Evolutionary conservation across 2,113 vertebrate species (phyloP).

Genomic region (Hypocryptadius cinnamomeus): DNA sequence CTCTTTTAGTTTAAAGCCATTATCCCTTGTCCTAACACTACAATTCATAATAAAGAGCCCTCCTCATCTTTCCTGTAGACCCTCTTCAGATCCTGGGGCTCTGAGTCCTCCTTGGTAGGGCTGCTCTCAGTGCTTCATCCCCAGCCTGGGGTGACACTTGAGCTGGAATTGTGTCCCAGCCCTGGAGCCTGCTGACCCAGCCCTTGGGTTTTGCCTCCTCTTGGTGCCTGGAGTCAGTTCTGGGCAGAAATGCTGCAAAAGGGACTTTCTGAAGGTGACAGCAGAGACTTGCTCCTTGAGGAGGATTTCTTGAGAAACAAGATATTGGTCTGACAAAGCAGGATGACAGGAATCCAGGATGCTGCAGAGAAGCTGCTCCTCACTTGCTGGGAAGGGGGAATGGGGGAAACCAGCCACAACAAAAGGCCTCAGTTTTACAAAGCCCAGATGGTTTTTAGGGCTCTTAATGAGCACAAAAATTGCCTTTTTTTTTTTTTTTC

Average conservation of each 20-base stretch:
- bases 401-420: not conserved
- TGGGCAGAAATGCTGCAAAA: not conserved
- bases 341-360: not conserved
- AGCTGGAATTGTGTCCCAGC: not conserved
- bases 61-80: not conserved
- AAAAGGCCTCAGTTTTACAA: not conserved
- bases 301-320: not conserved
- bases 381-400: not conserved
- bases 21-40: too few relatives aligned
- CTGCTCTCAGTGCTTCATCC: not conserved
- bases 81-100: not conserved
- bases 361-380: not conserved
- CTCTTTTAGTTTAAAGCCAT: not conserved
- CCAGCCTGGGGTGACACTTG: not conserved
- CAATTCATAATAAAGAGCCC: not conserved
- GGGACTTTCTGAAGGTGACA: constrained; percentile 7
- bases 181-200: not conserved
- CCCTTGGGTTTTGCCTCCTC: not conserved
- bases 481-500: not conserved
- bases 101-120: not conserved
- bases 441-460: not conserved
- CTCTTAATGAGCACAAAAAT: not conserved
- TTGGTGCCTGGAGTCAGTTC: not conserved
- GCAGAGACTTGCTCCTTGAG: not conserved
- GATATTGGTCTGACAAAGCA: not conserved